These are phyloP conservation scores for Dione vanillae DNA, from an alignment of 2,888 invertebrate species.

Conservation along the genomic window DNA sequence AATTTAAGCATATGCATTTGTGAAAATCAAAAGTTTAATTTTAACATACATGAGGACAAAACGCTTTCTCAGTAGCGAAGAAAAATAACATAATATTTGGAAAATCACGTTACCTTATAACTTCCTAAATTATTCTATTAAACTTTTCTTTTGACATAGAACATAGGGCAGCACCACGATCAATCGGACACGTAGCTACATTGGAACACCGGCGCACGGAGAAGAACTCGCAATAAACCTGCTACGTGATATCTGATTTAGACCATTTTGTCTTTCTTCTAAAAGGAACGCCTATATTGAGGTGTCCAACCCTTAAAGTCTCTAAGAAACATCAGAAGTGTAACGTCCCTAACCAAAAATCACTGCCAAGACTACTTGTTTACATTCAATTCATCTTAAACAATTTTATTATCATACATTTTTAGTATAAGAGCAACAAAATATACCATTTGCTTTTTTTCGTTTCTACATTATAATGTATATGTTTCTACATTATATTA, in stretches of 20 bases:
- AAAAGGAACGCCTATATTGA: conserved; percentile 47
- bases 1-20: background rate
- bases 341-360: background rate
- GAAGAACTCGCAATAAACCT: conserved; percentile 76
- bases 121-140: conserved; percentile 20
- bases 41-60: no score
- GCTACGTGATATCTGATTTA: conserved; percentile 72
- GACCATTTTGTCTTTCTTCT: conserved; percentile 47
- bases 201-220: conserved; percentile 51
- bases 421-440: no score
- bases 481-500: no score
- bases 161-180: conserved; percentile 46
- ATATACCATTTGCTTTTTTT: no score
- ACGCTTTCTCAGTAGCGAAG: background rate
- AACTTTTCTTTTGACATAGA: conserved; percentile 44
- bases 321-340: conserved; percentile 13
- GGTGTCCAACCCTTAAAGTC: conserved; percentile 25
- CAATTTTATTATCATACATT: no score
- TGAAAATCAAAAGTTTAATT: no score
- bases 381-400: no score
- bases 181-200: conserved; percentile 70
- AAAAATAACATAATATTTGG: background rate
- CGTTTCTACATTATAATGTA: no score
- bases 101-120: background rate
- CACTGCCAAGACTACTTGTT: background rate